phyloP scores from a whole-genome alignment of 2,797 vertebrate genomes.

The Gobionotothen gibberifrons region DNA sequence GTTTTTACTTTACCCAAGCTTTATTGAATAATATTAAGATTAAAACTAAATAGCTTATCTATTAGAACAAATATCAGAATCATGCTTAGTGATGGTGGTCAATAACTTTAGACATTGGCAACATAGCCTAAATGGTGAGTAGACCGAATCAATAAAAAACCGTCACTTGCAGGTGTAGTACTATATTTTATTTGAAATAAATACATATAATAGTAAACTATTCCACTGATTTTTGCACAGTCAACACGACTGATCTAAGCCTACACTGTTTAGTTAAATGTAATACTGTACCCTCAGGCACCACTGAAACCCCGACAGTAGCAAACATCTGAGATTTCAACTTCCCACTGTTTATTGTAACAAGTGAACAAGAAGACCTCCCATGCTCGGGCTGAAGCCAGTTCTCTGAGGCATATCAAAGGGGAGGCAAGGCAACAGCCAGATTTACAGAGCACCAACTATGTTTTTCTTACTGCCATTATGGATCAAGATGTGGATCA shows the following conservation, averaged over 20 bases:
- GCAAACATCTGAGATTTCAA: slow-evolving; percentile 18
- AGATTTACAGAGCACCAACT: too few relatives aligned
- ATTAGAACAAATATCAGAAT: not conserved
- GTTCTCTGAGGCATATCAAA: slow-evolving; percentile 17
- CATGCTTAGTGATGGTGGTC: not conserved
- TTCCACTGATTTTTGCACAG: too few relatives aligned
- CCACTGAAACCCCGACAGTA: not conserved
- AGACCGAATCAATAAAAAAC: too few relatives aligned
- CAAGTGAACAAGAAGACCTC: slow-evolving; percentile 26
- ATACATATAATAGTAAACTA: not conserved
- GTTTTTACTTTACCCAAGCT: not conserved
- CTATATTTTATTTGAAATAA: not conserved
- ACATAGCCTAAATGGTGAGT: too few relatives aligned
- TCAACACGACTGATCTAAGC: not conserved
- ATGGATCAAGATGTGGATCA: slow-evolving; percentile 45
- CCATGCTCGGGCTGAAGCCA: not conserved
- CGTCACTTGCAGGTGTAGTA: not conserved
- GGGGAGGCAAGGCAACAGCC: not conserved
- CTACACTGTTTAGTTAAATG: not conserved
- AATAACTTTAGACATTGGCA: too few relatives aligned
- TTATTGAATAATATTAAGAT: not conserved
- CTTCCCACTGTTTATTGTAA: slow-evolving; percentile 17
- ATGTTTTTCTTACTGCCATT: slow-evolving; percentile 34
- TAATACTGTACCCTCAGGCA: not conserved
- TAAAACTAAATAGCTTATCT: not conserved